Percentiles rank a stretch among this genome's conserved stretches.
phyloP scores from a whole-genome alignment of 2,888 invertebrate genomes.

The Dexiosoma caninum region DNA sequence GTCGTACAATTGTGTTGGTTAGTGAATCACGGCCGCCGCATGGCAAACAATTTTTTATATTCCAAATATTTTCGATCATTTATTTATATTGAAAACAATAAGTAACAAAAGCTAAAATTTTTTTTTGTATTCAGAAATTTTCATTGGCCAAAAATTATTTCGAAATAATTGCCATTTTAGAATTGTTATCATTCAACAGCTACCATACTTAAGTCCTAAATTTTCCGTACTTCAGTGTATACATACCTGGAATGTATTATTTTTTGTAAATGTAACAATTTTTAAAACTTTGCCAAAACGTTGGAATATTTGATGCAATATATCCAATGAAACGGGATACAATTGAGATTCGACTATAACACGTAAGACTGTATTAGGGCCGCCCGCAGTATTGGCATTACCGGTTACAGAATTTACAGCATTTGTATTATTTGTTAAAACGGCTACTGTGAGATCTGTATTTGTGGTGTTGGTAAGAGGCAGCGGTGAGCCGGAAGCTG shows the following conservation, averaged over 20 bases:
- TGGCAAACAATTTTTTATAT: too few relatives aligned
- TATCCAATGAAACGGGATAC: slow-evolving; percentile 98
- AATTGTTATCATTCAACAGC: too few relatives aligned
- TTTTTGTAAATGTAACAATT: slow-evolving; percentile 99
- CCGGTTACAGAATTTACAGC: slow-evolving; percentile 74
- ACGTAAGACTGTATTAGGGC: slow-evolving; percentile 96
- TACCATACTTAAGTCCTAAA: too few relatives aligned
- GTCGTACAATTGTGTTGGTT: too few relatives aligned
- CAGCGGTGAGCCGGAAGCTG: slow-evolving; percentile 82
- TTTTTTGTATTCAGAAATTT: too few relatives aligned
- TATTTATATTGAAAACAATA: too few relatives aligned
- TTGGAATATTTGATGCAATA: slow-evolving; percentile 98
- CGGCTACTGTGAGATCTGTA: slow-evolving; percentile 75
- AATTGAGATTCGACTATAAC: slow-evolving; percentile 99
- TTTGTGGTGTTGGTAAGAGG: slow-evolving; percentile 78
- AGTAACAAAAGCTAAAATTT: too few relatives aligned
- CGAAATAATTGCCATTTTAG: too few relatives aligned
- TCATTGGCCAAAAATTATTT: too few relatives aligned
- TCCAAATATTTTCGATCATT: too few relatives aligned
- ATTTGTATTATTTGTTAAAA: slow-evolving; percentile 78
- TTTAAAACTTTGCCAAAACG: slow-evolving; percentile 99
- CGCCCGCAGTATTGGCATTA: slow-evolving; percentile 82
- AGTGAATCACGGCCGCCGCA: too few relatives aligned
- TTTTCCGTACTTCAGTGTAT: too few relatives aligned
- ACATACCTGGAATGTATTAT: slow-evolving; percentile 85